Percentiles rank a stretch among this genome's conserved stretches.
Conservation (phyloP, 1,140 invertebrate species). For the Nasonia longicornis region DNA sequence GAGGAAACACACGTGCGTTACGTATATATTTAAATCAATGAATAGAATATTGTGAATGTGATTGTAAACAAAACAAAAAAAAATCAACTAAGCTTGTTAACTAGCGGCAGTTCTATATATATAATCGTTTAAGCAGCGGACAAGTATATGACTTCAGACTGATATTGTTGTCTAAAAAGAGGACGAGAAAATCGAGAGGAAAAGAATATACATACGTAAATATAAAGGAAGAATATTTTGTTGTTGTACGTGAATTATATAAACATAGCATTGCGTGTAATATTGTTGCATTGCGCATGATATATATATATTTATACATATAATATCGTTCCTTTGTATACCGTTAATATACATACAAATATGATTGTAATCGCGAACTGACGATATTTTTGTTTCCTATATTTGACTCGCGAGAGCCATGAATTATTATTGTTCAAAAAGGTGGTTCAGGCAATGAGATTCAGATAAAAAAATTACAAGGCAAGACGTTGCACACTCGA, state of each 20-base stretch:
- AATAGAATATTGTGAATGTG: constrained; percentile 34
- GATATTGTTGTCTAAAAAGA: constrained; percentile 33
- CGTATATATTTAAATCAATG: constrained; percentile 28
- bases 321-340: constrained; percentile 21
- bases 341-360: background rate
- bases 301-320: background rate
- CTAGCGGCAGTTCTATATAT: constrained; percentile 27
- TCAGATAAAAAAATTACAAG: background rate
- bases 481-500: background rate
- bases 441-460: background rate
- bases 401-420: background rate
- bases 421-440: background rate
- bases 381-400: background rate
- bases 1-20: background rate
- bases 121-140: constrained; percentile 33
- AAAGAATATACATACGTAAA: constrained; percentile 5
- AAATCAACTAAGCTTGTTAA: constrained; percentile 15
- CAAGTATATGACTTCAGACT: constrained; percentile 40
- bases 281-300: constrained; percentile 5
- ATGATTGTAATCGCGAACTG: background rate
- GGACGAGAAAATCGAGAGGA: background rate
- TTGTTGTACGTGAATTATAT: constrained; percentile 1
- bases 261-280: background rate
- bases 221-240: background rate
- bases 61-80: constrained; percentile 28